Evolutionary conservation across 2,888 invertebrate genomes (phyloP).

Genomic region (Kuschelorhynchus macadamiae): DNA sequence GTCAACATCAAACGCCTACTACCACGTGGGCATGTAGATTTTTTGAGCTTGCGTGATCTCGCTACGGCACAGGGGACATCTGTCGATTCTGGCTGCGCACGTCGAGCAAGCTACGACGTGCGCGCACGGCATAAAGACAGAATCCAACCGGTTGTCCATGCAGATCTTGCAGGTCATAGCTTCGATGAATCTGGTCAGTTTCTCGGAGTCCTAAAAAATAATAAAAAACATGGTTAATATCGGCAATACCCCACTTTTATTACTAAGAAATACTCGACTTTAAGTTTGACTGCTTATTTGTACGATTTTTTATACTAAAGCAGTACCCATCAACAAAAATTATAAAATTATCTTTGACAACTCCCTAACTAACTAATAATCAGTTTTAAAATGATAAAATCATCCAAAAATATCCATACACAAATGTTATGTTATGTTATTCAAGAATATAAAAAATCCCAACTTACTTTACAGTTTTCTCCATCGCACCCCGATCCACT

Average conservation of each 20-base stretch:
- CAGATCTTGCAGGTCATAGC: constrained; percentile 89
- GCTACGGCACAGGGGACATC: constrained; percentile 83
- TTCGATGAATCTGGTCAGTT: constrained; percentile 73
- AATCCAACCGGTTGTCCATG: constrained; percentile 87
- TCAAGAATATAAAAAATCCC: no score
- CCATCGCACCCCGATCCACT: constrained; percentile 55
- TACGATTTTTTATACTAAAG: no score
- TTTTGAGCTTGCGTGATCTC: constrained; percentile 79
- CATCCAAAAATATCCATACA: no score
- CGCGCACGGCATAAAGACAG: constrained; percentile 90
- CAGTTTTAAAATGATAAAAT: neutral
- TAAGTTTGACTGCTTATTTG: no score
- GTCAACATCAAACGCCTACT: constrained; percentile 10
- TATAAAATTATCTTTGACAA: no score
- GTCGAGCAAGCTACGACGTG: constrained; percentile 86
- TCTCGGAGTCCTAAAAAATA: constrained; percentile 71
- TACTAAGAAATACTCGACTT: no score
- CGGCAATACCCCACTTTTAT: neutral
- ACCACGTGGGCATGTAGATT: constrained; percentile 75
- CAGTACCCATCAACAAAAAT: no score
- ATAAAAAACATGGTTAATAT: constrained; percentile 32
- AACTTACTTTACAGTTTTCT: constrained; percentile 65
- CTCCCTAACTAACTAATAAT: no score
- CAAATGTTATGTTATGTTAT: no score
- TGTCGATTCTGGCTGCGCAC: constrained; percentile 82